Base-by-base conservation (phyloP, 2,888 invertebrate genomes). In the Globia sparganii region DNA sequence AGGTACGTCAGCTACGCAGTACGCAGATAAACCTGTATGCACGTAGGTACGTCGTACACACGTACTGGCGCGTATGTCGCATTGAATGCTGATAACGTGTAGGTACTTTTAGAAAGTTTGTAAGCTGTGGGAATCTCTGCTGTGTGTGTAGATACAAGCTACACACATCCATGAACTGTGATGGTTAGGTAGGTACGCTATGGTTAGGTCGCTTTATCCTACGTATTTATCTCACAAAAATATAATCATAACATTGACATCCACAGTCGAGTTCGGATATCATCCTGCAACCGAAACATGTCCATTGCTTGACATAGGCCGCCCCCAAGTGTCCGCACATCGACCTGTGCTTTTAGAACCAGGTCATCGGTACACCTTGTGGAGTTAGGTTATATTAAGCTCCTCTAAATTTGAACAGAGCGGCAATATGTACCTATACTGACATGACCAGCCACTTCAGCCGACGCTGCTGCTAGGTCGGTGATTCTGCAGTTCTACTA, bases 41-140 rank as follows among this genome's bases (percentile, higher is more conserved):
- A 81, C 80, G 65, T 76, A 74, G 74, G 67, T 74, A 81, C 80
- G 68, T 75, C 67, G 67, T 34, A 31, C 53, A 34, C 74, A 69
- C 69, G 56, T 66, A 64, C 68, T 43, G 43, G 56, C 64, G 76
- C 58, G 71, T 65, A 61, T 78, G 75, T 87, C 70, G 72, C 71
- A 84, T 87, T 82, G 82, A 82, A 87, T 86, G 28, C 46, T 81
- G 68, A 78, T 82, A 80, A 56, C 62, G 37, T 68, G 68, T 43
- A 70, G 15, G 43, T 86, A 87, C 81, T 75, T 78, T 85, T 87
- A 78, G 69, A 79, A 77, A 73, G 61, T 76, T 64, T 61, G 74
- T 64, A 65, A 67, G 68, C 58, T 73, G 78, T 86, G 86, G 66
- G 75, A 84, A 86, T 61, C 9, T 68, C 4, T 56, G 56, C 13